Base-by-base conservation (phyloP, 2,888 invertebrate species). In the Tholera decimalis region DNA sequence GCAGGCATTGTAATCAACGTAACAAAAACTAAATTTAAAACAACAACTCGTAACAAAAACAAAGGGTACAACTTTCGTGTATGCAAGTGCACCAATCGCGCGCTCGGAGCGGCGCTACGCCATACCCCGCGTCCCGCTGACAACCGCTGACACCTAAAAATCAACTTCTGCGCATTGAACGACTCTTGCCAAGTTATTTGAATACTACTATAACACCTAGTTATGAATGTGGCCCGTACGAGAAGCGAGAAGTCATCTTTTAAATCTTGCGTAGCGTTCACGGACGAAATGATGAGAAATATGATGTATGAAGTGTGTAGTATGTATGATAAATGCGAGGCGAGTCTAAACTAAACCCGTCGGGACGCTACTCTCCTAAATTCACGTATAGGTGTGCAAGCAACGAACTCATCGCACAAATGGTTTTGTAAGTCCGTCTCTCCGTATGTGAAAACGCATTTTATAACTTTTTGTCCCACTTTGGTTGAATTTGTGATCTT, bases 281-380 rank as follows among this genome's bases (percentile, higher is more conserved):
- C 22, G 60, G 33, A 51, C 41, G 22, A 37, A 41, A 39, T 24
- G 33, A 46, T 62, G 56, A 77, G 51, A 68, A 71, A 57, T 63
- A 56, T 80, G 65, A 80, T 66, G 47, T 59, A 66, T 65, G 62
- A 65, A 66, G 68, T 68, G 54, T 39, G 51, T 53, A 37, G 28
- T 50, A 28, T 35, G 35, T 35, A 35, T 72, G 65, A 77, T 77
- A 77, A 73, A 79, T 82, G 69, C 37, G 49, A 69, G 47, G 44
- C 24, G 49, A 65, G 53, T 62, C 43, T 47, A 47, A 44, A 77
- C 43, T 33, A 41, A 54, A 47, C 54, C 78, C 68, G 51, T 30
- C 28, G 51, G 50, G 65, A 62, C 33, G 53, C 24, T 51, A 37
- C 63, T 47, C 63, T 39, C 39, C 44, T 59, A 55, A 72, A 62